Percentiles rank a stretch among this genome's conserved stretches.
Evolutionary conservation across 2,888 invertebrate species (phyloP).

Genomic region (Petrolisthes cinctipes): DNA sequence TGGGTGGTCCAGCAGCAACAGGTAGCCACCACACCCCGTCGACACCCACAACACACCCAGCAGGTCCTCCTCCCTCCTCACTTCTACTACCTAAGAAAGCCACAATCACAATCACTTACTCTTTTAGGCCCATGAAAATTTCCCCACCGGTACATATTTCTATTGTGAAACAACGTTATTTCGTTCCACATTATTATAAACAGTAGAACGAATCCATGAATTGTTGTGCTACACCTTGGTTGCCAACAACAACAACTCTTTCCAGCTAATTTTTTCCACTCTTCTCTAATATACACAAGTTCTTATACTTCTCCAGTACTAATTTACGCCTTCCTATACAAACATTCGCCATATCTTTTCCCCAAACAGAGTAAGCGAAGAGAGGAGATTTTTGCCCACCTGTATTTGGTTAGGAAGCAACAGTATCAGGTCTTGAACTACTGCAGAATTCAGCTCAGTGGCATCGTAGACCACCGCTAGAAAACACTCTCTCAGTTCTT

Average conservation of each 20-base stretch:
- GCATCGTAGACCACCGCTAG: conserved; percentile 1
- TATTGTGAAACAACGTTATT: too few relatives aligned
- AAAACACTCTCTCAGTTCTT: conserved; percentile 13
- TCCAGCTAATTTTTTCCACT: too few relatives aligned
- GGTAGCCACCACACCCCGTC: conserved; percentile 17
- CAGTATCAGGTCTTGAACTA: background rate
- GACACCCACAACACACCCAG: conserved; percentile 16
- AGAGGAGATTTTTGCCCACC: background rate
- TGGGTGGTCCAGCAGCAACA: conserved; percentile 7
- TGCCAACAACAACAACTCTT: too few relatives aligned
- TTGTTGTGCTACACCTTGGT: too few relatives aligned
- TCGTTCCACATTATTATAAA: too few relatives aligned
- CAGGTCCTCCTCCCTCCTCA: conserved; percentile 17
- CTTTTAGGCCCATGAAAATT: background rate
- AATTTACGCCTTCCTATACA: too few relatives aligned
- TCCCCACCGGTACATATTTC: too few relatives aligned
- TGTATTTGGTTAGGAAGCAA: conserved; percentile 3
- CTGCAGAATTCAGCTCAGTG: background rate
- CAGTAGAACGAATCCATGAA: too few relatives aligned
- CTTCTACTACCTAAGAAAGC: background rate
- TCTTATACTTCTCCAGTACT: too few relatives aligned
- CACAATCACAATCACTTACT: background rate
- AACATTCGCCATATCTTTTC: background rate
- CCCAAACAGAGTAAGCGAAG: background rate
- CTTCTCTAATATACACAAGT: too few relatives aligned